Base-by-base conservation (phyloP, 2,888 invertebrate species). In the Drosophila monieri region DNA sequence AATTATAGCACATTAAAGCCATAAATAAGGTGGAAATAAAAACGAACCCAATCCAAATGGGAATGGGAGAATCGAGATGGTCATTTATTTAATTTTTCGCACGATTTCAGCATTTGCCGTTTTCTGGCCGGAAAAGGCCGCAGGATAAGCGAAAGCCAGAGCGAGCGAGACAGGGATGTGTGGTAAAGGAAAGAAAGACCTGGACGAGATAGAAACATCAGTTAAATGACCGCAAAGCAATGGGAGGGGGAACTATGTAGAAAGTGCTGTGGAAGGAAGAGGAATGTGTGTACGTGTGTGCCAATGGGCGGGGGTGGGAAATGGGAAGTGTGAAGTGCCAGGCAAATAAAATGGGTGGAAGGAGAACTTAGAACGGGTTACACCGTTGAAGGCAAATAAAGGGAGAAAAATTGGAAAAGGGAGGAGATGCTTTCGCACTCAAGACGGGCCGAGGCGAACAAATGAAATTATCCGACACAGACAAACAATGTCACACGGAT, bases 31-130 rank as follows among this genome's bases (percentile, higher is more conserved):
- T 39, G 61, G 48, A 23, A 49, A 53, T 41, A 54, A 54, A 41
- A 37, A 32, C 41, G 14, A 46, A 51, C 18, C 73, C 64, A 56
- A 64, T 48, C 64, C 30, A n/a, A 57, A 32, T 43, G 44, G 32
- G 41, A 65, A 53, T 52, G 66, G 68, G 68, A 52, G 54, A 70
- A 73, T 54, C 52, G 65, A 72, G 62, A 39, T 43, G 81, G 68
- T 51, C 81, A 80, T 87, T 81, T 87, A 85, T 80, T 87, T 85
- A 81, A 81, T 87, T 87, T 87, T 85, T 81, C 78, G 81, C 81
- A 87, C 85, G 81, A 81, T 85, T 87, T 85, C 81, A 73, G 58
- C 81, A 78, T 80, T 84, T 76, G 65, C 71, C 71, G 53, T 39
- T 51, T 57, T 65, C 35, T 52, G 39, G n/a, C 58, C 14, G 55